Percentiles rank a stretch among this genome's conserved stretches.
Evolutionary conservation across 1,140 invertebrate species (phyloP).

Genomic region (Drosophila nigromelanica): DNA sequence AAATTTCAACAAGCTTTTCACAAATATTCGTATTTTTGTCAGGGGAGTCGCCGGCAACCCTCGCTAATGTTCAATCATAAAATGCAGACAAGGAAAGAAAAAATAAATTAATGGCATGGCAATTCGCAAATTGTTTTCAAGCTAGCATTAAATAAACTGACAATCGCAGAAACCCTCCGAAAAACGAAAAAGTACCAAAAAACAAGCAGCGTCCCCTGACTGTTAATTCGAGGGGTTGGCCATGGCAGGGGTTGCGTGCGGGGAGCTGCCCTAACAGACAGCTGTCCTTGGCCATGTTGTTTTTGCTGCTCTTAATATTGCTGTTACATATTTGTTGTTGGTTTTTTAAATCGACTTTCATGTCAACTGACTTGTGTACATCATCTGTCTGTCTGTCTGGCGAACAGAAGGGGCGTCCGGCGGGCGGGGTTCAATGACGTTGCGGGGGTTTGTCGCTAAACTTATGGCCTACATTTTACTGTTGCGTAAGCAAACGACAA

Average conservation of each 20-base stretch:
- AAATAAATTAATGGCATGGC: conserved; percentile 66
- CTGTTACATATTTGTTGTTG: conserved; percentile 66
- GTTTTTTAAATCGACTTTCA: conserved; percentile 79
- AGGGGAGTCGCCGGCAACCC: conserved; percentile 31
- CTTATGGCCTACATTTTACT: conserved; percentile 75
- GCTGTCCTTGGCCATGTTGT: conserved; percentile 50
- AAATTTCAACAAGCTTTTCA: background rate
- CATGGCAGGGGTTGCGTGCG: background rate
- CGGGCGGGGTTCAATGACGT: background rate
- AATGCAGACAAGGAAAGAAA: conserved; percentile 46
- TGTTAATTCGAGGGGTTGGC: conserved; percentile 7
- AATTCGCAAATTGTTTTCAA: conserved; percentile 82
- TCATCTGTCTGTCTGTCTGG: conserved; percentile 46
- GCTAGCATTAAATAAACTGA: conserved; percentile 80
- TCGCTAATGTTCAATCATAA: conserved; percentile 69
- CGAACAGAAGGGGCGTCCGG: background rate
- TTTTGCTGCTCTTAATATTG: conserved; percentile 51
- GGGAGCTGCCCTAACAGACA: conserved; percentile 48
- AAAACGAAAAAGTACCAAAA: background rate
- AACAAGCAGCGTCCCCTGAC: conserved; percentile 21
- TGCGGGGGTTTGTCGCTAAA: conserved; percentile 44
- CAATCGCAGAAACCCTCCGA: conserved; percentile 42
- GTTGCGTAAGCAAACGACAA: conserved; percentile 73
- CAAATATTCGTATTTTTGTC: conserved; percentile 61
- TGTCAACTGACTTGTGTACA: conserved; percentile 77